phyloP scores from a whole-genome alignment of 1,140 invertebrate species.

The Palaemon carinicauda region DNA sequence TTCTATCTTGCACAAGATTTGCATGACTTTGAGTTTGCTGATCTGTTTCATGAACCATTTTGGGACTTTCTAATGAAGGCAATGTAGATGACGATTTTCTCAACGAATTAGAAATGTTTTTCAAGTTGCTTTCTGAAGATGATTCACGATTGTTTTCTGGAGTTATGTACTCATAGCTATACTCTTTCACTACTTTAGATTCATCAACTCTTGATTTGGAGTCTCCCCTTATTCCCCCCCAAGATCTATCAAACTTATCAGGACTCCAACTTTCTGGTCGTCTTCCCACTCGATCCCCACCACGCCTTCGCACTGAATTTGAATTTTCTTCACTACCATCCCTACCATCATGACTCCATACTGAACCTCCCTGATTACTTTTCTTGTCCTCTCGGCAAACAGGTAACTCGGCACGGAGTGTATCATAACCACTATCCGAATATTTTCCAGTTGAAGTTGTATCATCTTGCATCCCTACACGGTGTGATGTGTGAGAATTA shows the following conservation, averaged over 20 bases:
- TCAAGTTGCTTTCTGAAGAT: slow-evolving; percentile 14
- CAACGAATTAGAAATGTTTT: slow-evolving; percentile 21
- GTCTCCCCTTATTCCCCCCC: slow-evolving; percentile 24
- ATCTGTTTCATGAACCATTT: slow-evolving; percentile 58
- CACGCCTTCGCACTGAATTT: slow-evolving; percentile 42
- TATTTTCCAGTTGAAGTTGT: slow-evolving; percentile 60
- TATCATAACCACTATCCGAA: slow-evolving; percentile 65
- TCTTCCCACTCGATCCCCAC: slow-evolving; percentile 22
- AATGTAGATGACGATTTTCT: slow-evolving; percentile 44
- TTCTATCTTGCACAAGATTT: slow-evolving; percentile 69
- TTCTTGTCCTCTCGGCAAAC: slow-evolving; percentile 35
- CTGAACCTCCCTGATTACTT: slow-evolving; percentile 12
- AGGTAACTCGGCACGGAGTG: slow-evolving; percentile 60
- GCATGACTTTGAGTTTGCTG: slow-evolving; percentile 62
- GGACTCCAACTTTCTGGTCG: slow-evolving; percentile 60
- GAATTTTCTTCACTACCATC: slow-evolving; percentile 42
- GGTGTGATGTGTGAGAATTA: slow-evolving; percentile 18
- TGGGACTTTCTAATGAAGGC: slow-evolving; percentile 52
- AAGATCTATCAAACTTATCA: slow-evolving; percentile 56
- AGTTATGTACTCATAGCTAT: slow-evolving; percentile 58
- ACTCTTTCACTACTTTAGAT: slow-evolving; percentile 52
- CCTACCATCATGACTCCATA: slow-evolving; percentile 25
- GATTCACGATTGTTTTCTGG: slow-evolving; percentile 38
- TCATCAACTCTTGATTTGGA: slow-evolving; percentile 45
- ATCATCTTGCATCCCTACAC: slow-evolving; percentile 30